Evolutionary conservation across 64 coral and sea anemone genomes (phyloP), one percentile per base, ranked within the genome.

Genomic region (Actinia tenebrosa): DNA sequence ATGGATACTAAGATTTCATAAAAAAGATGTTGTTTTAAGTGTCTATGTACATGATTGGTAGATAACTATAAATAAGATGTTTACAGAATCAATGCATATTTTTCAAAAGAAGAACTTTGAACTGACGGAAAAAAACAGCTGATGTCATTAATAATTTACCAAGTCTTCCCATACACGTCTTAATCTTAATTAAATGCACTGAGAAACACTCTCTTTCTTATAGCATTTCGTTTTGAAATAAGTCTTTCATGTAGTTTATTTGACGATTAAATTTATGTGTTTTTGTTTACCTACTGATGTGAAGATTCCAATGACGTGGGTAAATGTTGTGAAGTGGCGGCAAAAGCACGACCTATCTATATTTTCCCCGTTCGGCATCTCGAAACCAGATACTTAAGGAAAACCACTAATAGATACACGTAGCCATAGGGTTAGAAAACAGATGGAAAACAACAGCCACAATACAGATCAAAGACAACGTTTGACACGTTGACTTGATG

Each of bases 311-410:
- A 80, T 0, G 44, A 91, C 64, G 84, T 82, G 53, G 37, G 89
- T 91, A 10, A 91, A 18, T 1, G 89, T 79, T 17, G 89, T 86
- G 30, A 91, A 91, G 75, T 91, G 89, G 6, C 89, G 83, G 72
- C 79, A 81, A 50, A 81, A 81, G 16, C 43, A 81, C 17, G 79
- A 81, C 20, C 79, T 25, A 20, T 81, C 79, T 45, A 81, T 50
- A 1, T 81, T 45, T 81, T 81, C 79, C 7, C 77, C 77, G 79
- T 53, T 81, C 3, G 79, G 45, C 79, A 81, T 81, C 22, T 53
- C 53, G 1, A 81, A 44, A 81, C 13, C 11, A 75, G 2, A 15
- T 15, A 75, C 26, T 75, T 25, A 11, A 13, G 3, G 22, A 16
- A 75, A 75, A 75, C 69, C 69, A 75, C 69, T 30, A 75, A 30